These are phyloP conservation scores for Poeciliopsis paucimaculata DNA, from an alignment of 2,797 vertebrate genomes.

Conservation along the genomic window DNA sequence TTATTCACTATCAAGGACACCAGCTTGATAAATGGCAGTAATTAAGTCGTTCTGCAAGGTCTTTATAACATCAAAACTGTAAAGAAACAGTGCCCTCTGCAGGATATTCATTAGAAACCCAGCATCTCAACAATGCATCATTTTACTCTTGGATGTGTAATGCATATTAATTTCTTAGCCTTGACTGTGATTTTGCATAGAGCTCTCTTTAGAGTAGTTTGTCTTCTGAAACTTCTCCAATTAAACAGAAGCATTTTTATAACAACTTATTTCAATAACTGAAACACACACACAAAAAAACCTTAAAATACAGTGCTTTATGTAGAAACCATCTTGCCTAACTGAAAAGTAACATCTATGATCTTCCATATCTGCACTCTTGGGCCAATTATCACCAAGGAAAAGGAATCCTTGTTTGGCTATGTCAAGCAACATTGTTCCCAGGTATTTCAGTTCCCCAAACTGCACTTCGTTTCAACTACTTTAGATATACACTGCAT, in stretches of 20 bases:
- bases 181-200: neutral
- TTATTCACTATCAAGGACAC: constrained; percentile 5
- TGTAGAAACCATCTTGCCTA: neutral
- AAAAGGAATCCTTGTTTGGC: neutral
- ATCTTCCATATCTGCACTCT: too few relatives aligned
- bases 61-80: constrained; percentile 4
- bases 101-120: constrained; percentile 43
- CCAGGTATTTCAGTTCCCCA: neutral
- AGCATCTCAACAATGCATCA: constrained; percentile 1
- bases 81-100: constrained; percentile 64
- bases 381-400: neutral
- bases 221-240: neutral
- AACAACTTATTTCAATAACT: neutral
- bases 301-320: neutral
- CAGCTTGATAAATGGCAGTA: constrained; percentile 7
- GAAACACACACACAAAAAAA: neutral
- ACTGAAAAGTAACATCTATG: neutral
- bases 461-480: neutral
- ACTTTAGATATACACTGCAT: too few relatives aligned
- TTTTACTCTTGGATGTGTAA: neutral
- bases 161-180: neutral
- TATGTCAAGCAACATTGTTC: neutral
- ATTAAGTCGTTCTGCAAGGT: neutral
- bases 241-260: neutral
- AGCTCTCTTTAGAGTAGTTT: neutral